Base-by-base conservation (phyloP, 2,888 invertebrate species). In the Hirtodrosophila histrioides region DNA sequence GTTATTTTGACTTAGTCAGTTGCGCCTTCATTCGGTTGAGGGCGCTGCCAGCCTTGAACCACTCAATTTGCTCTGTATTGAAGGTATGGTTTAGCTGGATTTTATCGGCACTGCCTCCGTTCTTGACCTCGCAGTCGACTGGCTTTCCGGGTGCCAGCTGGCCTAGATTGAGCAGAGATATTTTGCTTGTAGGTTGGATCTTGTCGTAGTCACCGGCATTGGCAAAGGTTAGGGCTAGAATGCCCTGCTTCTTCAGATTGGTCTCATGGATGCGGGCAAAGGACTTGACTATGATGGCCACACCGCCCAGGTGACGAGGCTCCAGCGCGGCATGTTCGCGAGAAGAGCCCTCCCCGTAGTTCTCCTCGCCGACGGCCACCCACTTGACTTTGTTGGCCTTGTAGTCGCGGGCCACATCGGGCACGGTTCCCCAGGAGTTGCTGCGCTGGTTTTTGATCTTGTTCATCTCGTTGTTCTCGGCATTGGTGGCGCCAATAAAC, bases 251-350 rank as follows among this genome's bases (percentile, higher is more conserved):
- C 93, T 99, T 99, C 89, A 99, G 93, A 92, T 99, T 99, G 6
- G 99, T 99, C 93, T 99, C 99, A 93, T 99, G 99, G 90, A 99
- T 99, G 89, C 99, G 95, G 31, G 99, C 99, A 92, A 99, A 99
- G 36, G 98, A 98, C 92, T 99, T 99, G 73, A 98, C 98, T 90
- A 99, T 99, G 90, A 99, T 98, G 68, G 99, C 99, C 31, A 98
- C 93, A 0, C 98, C 99, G 36, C 97, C 97, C 49, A 97, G 93
- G 91, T 99, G 99, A 46, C 99, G 93, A 0, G 99, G 99, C 92
- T 99, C 99, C 31, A 99, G 93, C 55, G 99, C 99, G 70, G 99
- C 99, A 92, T 99, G 99, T 92, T 99, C 99, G 90, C 99, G 94
- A 57, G 95, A 95, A 77, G 96, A 96, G 66, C 98, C 97, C 92